These are phyloP conservation scores for Phyllostomus hastatus DNA, from an alignment of 2,113 vertebrate species.

Conservation along the genomic window DNA sequence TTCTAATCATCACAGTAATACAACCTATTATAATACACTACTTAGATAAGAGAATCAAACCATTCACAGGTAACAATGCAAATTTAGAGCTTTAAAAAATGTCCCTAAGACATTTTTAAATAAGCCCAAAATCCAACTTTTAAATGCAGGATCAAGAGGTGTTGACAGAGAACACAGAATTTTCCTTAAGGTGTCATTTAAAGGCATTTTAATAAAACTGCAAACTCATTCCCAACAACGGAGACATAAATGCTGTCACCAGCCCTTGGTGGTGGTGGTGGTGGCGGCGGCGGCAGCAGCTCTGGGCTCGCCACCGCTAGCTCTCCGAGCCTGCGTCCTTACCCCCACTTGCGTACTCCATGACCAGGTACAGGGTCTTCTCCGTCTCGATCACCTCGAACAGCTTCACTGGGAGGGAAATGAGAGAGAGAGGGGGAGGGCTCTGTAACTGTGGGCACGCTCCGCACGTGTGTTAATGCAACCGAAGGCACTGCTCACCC, in stretches of 20 bases:
- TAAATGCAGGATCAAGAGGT: neutral
- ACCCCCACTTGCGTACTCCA: constrained; percentile 97
- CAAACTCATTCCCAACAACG: neutral
- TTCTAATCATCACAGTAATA: neutral
- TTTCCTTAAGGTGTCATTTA: neutral
- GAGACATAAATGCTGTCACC: neutral
- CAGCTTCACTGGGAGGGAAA: constrained; percentile 91
- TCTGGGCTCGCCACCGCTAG: neutral
- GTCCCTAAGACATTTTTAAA: neutral
- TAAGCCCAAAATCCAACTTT: neutral
- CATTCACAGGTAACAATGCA: neutral
- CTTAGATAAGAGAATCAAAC: neutral
- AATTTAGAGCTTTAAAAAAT: constrained; percentile 33
- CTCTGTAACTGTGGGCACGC: neutral
- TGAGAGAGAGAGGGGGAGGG: constrained; percentile 42
- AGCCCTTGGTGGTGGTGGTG: neutral
- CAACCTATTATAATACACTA: neutral
- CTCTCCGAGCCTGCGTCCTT: constrained; percentile 70
- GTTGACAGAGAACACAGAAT: constrained; percentile 18
- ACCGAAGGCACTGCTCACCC: neutral
- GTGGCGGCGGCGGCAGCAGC: neutral
- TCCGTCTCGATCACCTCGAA: constrained; percentile 98
- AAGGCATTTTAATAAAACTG: constrained; percentile 24
- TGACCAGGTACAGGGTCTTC: constrained; percentile 96
- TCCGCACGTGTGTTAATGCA: neutral